Percentiles rank a stretch among this genome's conserved stretches.
These are phyloP conservation scores for Dermatophagoides farinae DNA, from an alignment of 1,140 invertebrate genomes.

Conservation along the genomic window DNA sequence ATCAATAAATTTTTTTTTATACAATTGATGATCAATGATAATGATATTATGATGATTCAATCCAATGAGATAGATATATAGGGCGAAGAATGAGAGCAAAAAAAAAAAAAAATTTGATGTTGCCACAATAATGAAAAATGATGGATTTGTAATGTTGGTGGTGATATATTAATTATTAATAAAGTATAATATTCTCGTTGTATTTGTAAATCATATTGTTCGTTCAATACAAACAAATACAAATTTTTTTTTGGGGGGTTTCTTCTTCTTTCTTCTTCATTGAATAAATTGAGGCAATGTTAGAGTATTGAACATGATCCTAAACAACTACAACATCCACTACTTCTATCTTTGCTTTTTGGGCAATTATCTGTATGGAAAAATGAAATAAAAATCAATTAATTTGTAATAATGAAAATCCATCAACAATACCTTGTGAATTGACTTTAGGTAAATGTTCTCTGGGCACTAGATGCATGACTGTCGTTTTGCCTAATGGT, in stretches of 20 bases:
- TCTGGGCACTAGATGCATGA: constrained; percentile 97
- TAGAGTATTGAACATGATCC: constrained; percentile 4
- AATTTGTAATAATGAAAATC: not conserved
- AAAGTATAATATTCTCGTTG: too few species aligned
- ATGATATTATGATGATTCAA: too few species aligned
- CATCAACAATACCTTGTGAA: constrained; percentile 55
- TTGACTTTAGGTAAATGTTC: constrained; percentile 98
- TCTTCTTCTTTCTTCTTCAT: too few species aligned
- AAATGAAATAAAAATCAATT: constrained; percentile 20
- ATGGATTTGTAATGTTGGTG: too few species aligned
- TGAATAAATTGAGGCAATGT: not conserved
- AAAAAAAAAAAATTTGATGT: too few species aligned
- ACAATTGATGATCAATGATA: too few species aligned
- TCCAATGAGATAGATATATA: too few species aligned
- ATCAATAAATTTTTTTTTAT: too few species aligned
- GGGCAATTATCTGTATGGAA: constrained; percentile 62
- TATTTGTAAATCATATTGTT: too few species aligned
- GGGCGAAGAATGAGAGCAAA: too few species aligned
- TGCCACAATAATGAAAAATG: too few species aligned
- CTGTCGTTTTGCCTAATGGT: constrained; percentile 86
- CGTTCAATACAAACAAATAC: not conserved
- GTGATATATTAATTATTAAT: too few species aligned
- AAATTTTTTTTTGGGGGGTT: not conserved
- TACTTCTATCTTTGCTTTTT: constrained; percentile 77
- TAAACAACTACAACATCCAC: constrained; percentile 58